Base-by-base conservation (phyloP, 2,888 invertebrate species). In the Sphinx pinastri region DNA sequence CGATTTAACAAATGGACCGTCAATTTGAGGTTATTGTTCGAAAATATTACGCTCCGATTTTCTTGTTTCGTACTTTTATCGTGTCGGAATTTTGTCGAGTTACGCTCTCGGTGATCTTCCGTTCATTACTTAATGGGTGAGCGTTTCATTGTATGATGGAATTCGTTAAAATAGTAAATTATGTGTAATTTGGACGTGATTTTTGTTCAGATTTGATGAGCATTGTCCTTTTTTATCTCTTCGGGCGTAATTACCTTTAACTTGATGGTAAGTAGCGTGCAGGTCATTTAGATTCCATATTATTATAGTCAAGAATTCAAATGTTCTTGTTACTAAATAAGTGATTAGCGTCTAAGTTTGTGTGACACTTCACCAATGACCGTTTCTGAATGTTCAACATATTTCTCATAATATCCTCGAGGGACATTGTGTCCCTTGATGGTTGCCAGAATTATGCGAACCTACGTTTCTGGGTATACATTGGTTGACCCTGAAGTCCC, bases 31-130 rank as follows among this genome's bases (percentile, higher is more conserved):
- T 63, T 63, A 63, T 63, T 63, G 63, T 63, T 63, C 63, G 63
- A 63, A 63, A 63, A 63, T 63, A 78, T 75, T 77, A 75, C 73
- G 70, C 69, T 63, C 70, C 75, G 75, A 79, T 78, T 79, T 80
- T 78, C 73, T 74, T 76, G 79, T 79, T 77, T 75, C 76, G 79
- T 75, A 75, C 25, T 71, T 72, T 78, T 75, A 75, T 74, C 79
- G 71, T 70, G 77, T 75, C 67, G 55, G 67, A 16, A 73, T 70
- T 60, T 60, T 63, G 49, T 63, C 47, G 49, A 49, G 63, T 49
- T 63, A 47, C 19, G 63, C 60, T 45, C 8, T 12, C 63, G 63
- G 60, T 11, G 60, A 63, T 63, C 49, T 49, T 49, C 49, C 60
- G 45, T 60, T 63, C 63, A 63, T 63, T 63, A 63, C 13, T 49